Conservation (phyloP, 1,140 invertebrate genomes). For the Harpegnathos saltator region DNA sequence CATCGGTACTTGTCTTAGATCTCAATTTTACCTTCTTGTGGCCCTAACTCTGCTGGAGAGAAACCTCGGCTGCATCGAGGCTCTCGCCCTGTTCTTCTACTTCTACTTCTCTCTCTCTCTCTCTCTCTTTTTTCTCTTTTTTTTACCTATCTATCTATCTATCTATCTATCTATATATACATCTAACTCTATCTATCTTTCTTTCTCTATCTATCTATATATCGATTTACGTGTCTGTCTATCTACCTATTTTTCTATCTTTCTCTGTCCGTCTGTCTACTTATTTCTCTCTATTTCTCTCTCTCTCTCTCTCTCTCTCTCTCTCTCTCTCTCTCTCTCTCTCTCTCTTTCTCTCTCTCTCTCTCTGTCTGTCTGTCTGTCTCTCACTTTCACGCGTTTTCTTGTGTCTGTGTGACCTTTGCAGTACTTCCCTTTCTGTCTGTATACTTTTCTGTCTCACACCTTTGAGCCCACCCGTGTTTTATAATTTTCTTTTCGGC, state of each 20-base stretch:
- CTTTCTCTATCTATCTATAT: conserved; percentile 25
- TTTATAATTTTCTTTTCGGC: conserved; percentile 33
- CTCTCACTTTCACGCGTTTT: conserved; percentile 16
- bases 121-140: conserved; percentile 9
- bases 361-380: conserved; percentile 35
- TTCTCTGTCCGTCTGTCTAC: conserved; percentile 7
- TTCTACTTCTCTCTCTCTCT: conserved; percentile 14
- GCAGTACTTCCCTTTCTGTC: conserved; percentile 5
- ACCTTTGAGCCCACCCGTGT: conserved; percentile 29
- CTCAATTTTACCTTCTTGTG: conserved; percentile 68
- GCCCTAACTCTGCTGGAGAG: conserved; percentile 58
- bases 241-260: conserved; percentile 31
- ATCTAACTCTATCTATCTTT: background rate
- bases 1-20: conserved; percentile 80
- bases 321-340: too few relatives aligned
- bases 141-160: conserved; percentile 25
- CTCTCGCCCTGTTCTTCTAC: conserved; percentile 35
- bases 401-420: conserved; percentile 9
- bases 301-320: conserved; percentile 4
- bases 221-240: too few relatives aligned
- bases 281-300: conserved; percentile 5
- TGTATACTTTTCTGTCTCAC: background rate
- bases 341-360: background rate
- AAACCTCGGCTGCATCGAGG: conserved; percentile 52
- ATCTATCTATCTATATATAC: conserved; percentile 38